phyloP scores from a whole-genome alignment of 2,113 vertebrate species.

The Nettapus auritus region DNA sequence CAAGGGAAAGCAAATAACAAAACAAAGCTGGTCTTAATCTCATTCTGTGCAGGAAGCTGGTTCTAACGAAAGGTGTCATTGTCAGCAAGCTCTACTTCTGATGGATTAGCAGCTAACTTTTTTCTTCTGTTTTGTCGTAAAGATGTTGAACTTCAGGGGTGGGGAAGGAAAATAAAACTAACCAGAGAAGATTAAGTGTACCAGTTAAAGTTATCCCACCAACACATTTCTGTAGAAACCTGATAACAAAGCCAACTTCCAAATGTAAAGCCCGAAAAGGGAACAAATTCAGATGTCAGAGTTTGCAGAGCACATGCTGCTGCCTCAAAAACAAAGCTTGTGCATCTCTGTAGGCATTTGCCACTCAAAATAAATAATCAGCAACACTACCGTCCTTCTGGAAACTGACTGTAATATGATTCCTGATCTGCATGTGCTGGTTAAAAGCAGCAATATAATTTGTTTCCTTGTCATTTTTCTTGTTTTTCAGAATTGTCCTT shows the following conservation, averaged over 20 bases:
- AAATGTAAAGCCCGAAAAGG: conserved; percentile 4
- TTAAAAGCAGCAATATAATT: not conserved
- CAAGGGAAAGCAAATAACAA: not conserved
- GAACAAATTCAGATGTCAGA: conserved; percentile 5
- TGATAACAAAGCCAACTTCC: not conserved
- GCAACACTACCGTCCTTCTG: not conserved
- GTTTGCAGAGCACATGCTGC: not conserved
- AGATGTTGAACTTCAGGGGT: not conserved
- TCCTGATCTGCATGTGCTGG: not conserved
- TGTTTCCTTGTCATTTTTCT: not conserved
- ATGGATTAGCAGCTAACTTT: conserved; percentile 8
- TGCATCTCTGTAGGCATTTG: not conserved
- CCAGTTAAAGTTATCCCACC: not conserved
- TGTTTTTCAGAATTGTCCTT: not conserved
- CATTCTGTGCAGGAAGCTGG: not conserved
- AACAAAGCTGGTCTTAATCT: not conserved
- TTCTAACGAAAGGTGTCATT: conserved; percentile 27
- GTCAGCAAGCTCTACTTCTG: conserved; percentile 6
- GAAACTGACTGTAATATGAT: not conserved
- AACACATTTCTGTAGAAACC: not conserved
- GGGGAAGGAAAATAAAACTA: not conserved
- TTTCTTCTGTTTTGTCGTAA: conserved; percentile 2
- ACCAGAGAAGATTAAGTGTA: not conserved
- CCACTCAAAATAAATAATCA: conserved; percentile 1
- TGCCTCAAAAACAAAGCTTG: not conserved